Evolutionary conservation across 1,140 invertebrate genomes (phyloP).

Genomic region (Hestina assimilis): DNA sequence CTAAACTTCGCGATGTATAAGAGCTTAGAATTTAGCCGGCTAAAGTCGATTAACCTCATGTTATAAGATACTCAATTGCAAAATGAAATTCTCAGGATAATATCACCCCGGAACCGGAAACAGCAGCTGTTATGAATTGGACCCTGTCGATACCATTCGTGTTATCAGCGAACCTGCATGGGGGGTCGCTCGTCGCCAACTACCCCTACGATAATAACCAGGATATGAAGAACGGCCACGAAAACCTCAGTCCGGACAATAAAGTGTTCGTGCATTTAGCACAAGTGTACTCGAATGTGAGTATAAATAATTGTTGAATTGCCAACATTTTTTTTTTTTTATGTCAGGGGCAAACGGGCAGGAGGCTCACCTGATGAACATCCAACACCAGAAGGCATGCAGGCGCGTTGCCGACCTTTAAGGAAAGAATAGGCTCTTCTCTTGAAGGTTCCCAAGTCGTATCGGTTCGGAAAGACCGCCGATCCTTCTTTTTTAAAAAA

Average conservation of each 20-base stretch:
- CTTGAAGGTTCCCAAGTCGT: too few species aligned
- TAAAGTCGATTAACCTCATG: too few species aligned
- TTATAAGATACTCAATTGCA: neutral
- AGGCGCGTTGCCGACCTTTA: too few species aligned
- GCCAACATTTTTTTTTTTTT: neutral
- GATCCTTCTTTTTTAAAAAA: too few species aligned
- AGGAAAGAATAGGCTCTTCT: too few species aligned
- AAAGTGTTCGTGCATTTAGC: constrained; percentile 90
- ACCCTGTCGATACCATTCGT: constrained; percentile 92
- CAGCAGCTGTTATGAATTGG: constrained; percentile 95
- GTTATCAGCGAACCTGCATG: constrained; percentile 97
- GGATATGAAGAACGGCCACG: constrained; percentile 40
- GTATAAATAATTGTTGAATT: constrained; percentile 29
- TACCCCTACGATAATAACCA: constrained; percentile 93
- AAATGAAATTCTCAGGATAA: constrained; percentile 79
- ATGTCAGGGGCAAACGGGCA: too few species aligned
- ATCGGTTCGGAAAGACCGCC: too few species aligned
- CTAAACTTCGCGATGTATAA: too few species aligned
- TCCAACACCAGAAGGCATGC: too few species aligned
- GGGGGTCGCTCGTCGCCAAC: constrained; percentile 95
- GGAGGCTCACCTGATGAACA: too few species aligned
- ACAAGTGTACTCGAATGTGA: constrained; percentile 88
- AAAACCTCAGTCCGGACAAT: constrained; percentile 90
- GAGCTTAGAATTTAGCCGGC: neutral
- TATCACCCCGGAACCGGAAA: constrained; percentile 88